Conservation (phyloP, 2,113 vertebrate species). For the Siphamia tubifer region DNA sequence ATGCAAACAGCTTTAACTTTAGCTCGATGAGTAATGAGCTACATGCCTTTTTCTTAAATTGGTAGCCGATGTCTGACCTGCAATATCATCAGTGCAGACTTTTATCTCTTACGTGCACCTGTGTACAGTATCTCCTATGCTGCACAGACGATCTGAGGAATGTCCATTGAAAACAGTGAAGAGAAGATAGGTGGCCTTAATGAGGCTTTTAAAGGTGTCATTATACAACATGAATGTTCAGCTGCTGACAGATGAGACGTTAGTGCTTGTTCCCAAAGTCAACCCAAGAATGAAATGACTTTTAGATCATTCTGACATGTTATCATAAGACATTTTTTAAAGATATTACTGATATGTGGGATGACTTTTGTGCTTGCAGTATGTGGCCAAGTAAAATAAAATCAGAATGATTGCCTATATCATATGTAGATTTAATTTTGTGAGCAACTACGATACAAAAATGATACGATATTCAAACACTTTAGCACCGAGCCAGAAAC, state of each 20-base stretch:
- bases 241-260: conserved; percentile 55
- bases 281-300: conserved; percentile 29
- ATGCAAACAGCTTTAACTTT: conserved; percentile 17
- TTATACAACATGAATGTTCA: conserved; percentile 41
- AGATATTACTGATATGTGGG: background rate
- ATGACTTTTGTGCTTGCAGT: background rate
- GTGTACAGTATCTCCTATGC: conserved; percentile 41
- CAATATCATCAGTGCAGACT: conserved; percentile 23
- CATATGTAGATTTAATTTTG: conserved; percentile 36
- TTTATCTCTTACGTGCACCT: conserved; percentile 57
- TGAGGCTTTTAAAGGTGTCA: conserved; percentile 59
- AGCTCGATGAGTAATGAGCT: conserved; percentile 13
- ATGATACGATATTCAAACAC: conserved; percentile 21
- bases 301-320: conserved; percentile 45
- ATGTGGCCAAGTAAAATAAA: conserved; percentile 17
- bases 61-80: conserved; percentile 20
- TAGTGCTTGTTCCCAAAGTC: conserved; percentile 25
- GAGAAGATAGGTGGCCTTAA: conserved; percentile 44
- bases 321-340: conserved; percentile 31
- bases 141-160: conserved; percentile 44
- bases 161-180: conserved; percentile 53
- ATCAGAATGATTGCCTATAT: conserved; percentile 14
- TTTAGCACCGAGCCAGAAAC: conserved; percentile 19
- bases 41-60: background rate
- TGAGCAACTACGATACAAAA: conserved; percentile 8